phyloP scores from a whole-genome alignment of 2,113 vertebrate genomes.

The Pachycephala philippinensis region DNA sequence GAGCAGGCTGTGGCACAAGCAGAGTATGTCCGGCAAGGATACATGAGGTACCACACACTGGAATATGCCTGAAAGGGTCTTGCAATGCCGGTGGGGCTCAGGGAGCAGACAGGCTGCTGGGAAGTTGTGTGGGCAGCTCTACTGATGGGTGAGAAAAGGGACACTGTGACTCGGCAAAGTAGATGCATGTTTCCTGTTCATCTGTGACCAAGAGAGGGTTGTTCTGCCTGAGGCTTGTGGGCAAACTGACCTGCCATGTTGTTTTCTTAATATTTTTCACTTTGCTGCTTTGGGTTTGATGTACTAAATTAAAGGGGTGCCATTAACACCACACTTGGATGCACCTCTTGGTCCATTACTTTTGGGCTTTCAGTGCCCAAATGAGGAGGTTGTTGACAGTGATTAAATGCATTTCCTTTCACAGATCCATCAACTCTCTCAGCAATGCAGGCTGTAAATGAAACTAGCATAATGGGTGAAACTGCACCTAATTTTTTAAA shows the following conservation, averaged over 20 bases:
- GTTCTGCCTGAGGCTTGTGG: fast-evolving
- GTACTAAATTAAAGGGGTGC: not conserved
- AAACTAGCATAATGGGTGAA: not conserved
- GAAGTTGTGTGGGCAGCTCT: not conserved
- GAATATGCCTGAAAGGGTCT: not conserved
- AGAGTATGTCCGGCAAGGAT: not conserved
- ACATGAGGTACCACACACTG: not conserved
- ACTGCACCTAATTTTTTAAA: not conserved
- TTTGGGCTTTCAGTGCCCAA: not conserved
- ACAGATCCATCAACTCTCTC: not conserved
- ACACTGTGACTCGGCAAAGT: fast-evolving
- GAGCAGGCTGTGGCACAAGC: not conserved
- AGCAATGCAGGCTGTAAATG: not conserved
- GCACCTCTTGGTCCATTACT: not conserved
- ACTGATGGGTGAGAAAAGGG: fast-evolving
- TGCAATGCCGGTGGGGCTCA: not conserved
- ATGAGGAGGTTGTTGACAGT: not conserved
- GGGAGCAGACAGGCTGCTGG: not conserved
- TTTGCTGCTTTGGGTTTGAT: not conserved
- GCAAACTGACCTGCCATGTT: not conserved
- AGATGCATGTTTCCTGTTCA: not conserved
- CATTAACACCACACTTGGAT: not conserved
- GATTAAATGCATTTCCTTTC: not conserved
- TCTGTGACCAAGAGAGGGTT: not conserved
- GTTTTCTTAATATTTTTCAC: not conserved